A percentile compares a stretch with the other conserved stretches of the same genome.
These are phyloP conservation scores for Enhydra lutris DNA, from an alignment of 2,113 vertebrate genomes.

Conservation along the genomic window DNA sequence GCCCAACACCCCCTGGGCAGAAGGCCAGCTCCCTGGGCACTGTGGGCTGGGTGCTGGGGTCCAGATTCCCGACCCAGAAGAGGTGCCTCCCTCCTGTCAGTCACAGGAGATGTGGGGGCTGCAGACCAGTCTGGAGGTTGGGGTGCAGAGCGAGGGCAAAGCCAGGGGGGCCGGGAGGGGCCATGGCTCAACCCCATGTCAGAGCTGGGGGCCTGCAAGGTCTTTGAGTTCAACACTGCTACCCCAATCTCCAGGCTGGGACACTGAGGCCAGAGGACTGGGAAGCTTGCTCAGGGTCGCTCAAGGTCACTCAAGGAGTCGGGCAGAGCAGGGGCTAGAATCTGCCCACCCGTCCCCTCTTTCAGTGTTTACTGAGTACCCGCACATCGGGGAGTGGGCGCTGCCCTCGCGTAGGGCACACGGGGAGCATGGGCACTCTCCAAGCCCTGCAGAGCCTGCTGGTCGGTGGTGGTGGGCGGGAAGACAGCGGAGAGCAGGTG, in stretches of 20 bases:
- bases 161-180: background rate
- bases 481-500: background rate
- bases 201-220: background rate
- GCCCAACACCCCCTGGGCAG: background rate
- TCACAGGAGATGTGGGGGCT: background rate
- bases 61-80: background rate
- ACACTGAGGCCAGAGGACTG: background rate
- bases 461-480: background rate
- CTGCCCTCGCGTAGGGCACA: background rate
- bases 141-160: background rate
- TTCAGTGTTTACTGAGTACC: background rate
- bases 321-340: background rate
- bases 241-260: background rate
- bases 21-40: background rate
- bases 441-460: too few species aligned
- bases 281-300: background rate
- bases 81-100: background rate
- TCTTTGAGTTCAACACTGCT: background rate
- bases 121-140: background rate
- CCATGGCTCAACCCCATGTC: background rate
- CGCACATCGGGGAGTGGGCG: background rate
- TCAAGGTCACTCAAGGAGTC: background rate
- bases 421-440: too few species aligned
- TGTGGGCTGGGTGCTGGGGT: background rate
- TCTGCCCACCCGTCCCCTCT: background rate